A percentile compares a stretch with the other conserved stretches of the same genome.
phyloP scores from a whole-genome alignment of 2,888 invertebrate genomes.

The Anoplius nigerrimus region DNA sequence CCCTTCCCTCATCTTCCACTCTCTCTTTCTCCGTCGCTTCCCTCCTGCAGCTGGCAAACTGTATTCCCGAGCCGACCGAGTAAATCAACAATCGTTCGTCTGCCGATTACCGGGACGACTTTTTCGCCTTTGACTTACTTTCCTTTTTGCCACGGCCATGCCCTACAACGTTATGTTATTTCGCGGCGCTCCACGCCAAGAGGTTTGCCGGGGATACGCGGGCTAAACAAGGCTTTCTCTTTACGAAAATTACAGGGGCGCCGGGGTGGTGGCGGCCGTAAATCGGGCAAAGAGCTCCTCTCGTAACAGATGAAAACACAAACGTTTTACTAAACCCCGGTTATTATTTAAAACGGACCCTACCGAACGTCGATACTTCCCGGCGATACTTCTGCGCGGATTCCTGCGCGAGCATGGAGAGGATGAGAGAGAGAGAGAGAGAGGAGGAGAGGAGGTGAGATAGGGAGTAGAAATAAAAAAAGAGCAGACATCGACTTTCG shows the following conservation, averaged over 20 bases:
- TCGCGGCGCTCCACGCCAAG: conserved; percentile 16
- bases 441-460: background rate
- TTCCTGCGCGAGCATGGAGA: background rate
- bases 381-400: too few relatives aligned
- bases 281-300: too few relatives aligned
- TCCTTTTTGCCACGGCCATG: conserved; percentile 17
- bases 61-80: conserved; percentile 43
- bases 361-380: too few relatives aligned
- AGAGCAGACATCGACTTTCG: conserved; percentile 17
- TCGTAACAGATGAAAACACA: too few relatives aligned
- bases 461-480: conserved; percentile 20
- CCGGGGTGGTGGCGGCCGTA: too few relatives aligned
- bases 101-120: conserved; percentile 36
- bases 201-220: conserved; percentile 35
- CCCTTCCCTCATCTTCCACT: background rate
- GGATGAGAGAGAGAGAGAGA: background rate
- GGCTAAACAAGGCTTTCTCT: conserved; percentile 47
- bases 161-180: background rate
- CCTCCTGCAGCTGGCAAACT: conserved; percentile 40
- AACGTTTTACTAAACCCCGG: too few relatives aligned
- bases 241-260: conserved; percentile 24
- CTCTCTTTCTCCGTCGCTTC: conserved; percentile 20
- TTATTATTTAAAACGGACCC: too few relatives aligned
- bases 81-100: conserved; percentile 54
- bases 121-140: conserved; percentile 36